phyloP scores from a whole-genome alignment of 2,888 invertebrate genomes.

The Drosophila greeni region DNA sequence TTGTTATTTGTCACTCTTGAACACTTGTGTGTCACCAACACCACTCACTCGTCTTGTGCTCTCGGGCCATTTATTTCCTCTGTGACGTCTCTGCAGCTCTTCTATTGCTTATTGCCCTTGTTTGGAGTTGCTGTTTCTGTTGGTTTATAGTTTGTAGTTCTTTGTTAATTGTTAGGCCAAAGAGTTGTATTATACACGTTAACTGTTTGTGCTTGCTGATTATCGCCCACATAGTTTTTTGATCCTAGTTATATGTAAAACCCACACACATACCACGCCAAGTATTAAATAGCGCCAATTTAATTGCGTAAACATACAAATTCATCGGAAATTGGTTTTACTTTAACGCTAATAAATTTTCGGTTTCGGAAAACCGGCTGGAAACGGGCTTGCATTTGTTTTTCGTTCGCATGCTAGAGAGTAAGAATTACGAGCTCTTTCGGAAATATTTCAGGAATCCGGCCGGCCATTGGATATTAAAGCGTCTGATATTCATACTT shows the following conservation, averaged over 20 bases:
- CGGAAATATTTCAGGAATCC: slow-evolving; percentile 23
- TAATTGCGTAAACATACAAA: slow-evolving; percentile 22
- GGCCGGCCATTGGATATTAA: slow-evolving; percentile 15
- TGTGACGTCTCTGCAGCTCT: background rate
- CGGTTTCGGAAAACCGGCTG: slow-evolving; percentile 15
- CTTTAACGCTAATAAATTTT: slow-evolving; percentile 22
- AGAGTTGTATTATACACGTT: slow-evolving; percentile 33
- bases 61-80: background rate
- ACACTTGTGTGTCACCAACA: background rate
- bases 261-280: slow-evolving; percentile 9
- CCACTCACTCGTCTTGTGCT: background rate
- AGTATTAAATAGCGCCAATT: slow-evolving; percentile 38
- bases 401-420: slow-evolving; percentile 30
- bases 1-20: background rate
- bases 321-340: slow-evolving; percentile 38
- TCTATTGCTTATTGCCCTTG: background rate
- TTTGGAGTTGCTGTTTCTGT: slow-evolving; percentile 6
- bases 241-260: slow-evolving; percentile 14
- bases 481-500: slow-evolving; percentile 32
- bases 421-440: slow-evolving; percentile 26
- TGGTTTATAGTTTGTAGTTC: slow-evolving; percentile 16
- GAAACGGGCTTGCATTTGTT: slow-evolving; percentile 48
- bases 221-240: slow-evolving; percentile 8
- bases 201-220: slow-evolving; percentile 15
- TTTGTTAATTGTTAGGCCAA: slow-evolving; percentile 50